Evolutionary conservation across 2,113 vertebrate species (phyloP).

Genomic region (Pseudorectes ferrugineus): DNA sequence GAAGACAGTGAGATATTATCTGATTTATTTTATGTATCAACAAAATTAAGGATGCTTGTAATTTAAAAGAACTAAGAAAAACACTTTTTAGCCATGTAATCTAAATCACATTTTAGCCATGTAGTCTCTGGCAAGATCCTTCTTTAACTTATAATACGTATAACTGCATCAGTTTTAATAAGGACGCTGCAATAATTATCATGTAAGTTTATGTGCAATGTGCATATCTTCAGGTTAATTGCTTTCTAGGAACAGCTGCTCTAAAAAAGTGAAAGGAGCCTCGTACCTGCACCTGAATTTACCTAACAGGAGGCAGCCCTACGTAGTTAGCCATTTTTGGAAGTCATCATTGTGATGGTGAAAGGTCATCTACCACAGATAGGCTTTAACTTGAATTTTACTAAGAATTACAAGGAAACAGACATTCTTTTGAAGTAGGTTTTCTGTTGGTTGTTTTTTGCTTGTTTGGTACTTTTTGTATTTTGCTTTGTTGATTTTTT

Average conservation of each 20-base stretch:
- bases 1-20: not conserved
- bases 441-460: not conserved
- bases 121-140: not conserved
- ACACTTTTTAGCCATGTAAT: not conserved
- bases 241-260: not conserved
- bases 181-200: not conserved
- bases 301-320: not conserved
- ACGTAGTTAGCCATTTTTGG: not conserved
- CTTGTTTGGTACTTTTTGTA: not conserved
- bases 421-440: not conserved
- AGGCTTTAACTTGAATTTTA: not conserved
- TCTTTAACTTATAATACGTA: not conserved
- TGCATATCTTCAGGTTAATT: not conserved
- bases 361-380: not conserved
- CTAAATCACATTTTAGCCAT: not conserved
- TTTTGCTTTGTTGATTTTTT: not conserved
- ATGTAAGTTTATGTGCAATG: not conserved
- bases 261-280: not conserved
- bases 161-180: not conserved
- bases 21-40: not conserved
- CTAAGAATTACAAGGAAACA: not conserved
- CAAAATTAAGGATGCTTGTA: not conserved
- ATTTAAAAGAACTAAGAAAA: not conserved
- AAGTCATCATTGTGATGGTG: not conserved
- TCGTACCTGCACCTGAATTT: not conserved